A percentile compares a stretch with the other conserved stretches of the same genome.
Evolutionary conservation across 2,888 invertebrate genomes (phyloP).

Genomic region (Dolichomitus sp.): DNA sequence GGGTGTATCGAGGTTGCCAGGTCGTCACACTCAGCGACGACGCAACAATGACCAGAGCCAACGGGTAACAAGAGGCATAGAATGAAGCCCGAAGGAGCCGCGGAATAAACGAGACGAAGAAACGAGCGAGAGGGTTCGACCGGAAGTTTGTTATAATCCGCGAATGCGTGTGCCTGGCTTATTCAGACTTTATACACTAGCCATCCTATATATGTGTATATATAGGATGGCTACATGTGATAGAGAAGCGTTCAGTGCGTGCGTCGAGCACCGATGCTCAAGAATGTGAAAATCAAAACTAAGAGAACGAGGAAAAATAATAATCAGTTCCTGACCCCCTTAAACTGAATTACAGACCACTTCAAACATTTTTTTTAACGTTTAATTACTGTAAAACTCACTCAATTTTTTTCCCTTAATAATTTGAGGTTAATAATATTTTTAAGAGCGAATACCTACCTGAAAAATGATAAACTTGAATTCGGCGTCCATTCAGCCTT

Average conservation of each 20-base stretch:
- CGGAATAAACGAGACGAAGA: conserved; percentile 53
- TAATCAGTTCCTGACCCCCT: conserved; percentile 6
- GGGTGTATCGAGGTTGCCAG: conserved; percentile 80
- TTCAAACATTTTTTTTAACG: background rate
- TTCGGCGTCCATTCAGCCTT: too few relatives aligned
- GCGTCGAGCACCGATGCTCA: conserved; percentile 25
- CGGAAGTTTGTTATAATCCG: conserved; percentile 75
- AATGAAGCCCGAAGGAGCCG: background rate
- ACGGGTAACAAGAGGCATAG: conserved; percentile 19
- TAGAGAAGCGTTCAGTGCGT: background rate
- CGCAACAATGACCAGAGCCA: conserved; percentile 80
- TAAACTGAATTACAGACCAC: background rate
- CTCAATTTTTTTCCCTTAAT: too few relatives aligned
- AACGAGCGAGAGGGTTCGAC: conserved; percentile 61
- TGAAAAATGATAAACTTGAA: too few relatives aligned
- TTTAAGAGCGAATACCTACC: too few relatives aligned
- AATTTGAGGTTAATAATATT: too few relatives aligned
- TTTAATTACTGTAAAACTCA: too few relatives aligned
- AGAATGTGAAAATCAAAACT: conserved; percentile 28
- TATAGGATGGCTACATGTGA: too few relatives aligned
- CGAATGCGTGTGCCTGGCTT: conserved; percentile 66
- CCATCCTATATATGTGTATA: conserved; percentile 11
- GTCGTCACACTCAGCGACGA: conserved; percentile 82
- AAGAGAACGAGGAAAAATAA: conserved; percentile 6
- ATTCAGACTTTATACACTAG: background rate